Evolutionary conservation across 2,888 invertebrate species (phyloP), one percentile per base, ranked within the genome.

Genomic region (Rhyacophila evoluta): DNA sequence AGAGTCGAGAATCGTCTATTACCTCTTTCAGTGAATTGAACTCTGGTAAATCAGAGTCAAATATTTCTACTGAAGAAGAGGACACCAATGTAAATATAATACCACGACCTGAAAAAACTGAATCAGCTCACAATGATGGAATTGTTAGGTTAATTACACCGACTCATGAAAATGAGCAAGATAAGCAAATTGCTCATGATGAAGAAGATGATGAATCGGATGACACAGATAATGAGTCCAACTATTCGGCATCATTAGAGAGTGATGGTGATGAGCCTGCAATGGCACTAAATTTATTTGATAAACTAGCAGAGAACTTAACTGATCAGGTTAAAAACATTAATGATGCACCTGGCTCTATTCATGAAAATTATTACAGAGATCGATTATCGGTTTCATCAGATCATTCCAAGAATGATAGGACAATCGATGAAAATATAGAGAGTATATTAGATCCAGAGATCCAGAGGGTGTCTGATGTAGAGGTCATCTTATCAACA

Each of bases 31-130:
- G 39, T 69, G 72, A 78, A 27, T 19, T 33, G 27, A 37, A 70
- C 8, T 78, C 78, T 12, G 73, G 72, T 28, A 82, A 83, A 71
- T 81, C 80, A 36, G 87, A 87, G 83, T 87, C 87, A 33, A 90
- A 91, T 81, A 91, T 91, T 82, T 88, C 88, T 55, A 88, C 88
- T 81, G 91, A 91, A 71, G 89, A 88, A 83, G 89, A 88, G 11
- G 84, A 82, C 70, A n/a, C n/a, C n/a, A 84, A 55, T 8, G 55
- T 12, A 19, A 19, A 15, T n/a, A 10, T 4, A 25, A 10, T 19
- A 3, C 15, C 83, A 74, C 85, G 87, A 36, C 87, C 86, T 79
- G 86, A 86, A 75, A 86, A 87, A 81, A 86, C 88, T 15, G 89
- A 55, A n/a, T n/a, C n/a, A n/a, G n/a, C n/a, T n/a, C n/a, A n/a